phyloP scores from a whole-genome alignment of 2,113 vertebrate genomes.

The Crotalus viridis region DNA sequence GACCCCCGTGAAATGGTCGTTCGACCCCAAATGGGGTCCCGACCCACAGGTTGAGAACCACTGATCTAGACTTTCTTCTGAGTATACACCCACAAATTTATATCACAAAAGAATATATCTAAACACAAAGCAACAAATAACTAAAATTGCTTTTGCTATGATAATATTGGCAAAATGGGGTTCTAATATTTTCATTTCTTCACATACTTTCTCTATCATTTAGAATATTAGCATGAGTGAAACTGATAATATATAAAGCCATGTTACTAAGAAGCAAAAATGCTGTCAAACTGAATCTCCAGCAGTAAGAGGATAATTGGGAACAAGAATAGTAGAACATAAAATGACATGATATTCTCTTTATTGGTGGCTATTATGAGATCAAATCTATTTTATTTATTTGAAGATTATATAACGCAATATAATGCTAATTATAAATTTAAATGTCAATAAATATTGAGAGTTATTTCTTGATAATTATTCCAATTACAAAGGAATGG shows the following conservation, averaged over 20 bases:
- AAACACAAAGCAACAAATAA: constrained; percentile 39
- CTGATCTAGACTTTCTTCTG: not conserved
- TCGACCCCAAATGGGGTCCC: no score
- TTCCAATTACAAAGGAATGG: constrained; percentile 46
- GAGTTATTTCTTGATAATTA: constrained; percentile 21
- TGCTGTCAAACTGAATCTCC: constrained; percentile 61
- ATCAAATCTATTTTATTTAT: constrained; percentile 30
- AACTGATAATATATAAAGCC: constrained; percentile 59
- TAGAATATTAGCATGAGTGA: constrained; percentile 55
- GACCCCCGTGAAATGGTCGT: no score
- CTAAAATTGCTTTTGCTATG: rapidly evolving
- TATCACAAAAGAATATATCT: not conserved
- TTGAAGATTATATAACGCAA: constrained; percentile 20
- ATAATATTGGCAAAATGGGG: not conserved
- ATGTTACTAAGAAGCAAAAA: constrained; percentile 26
- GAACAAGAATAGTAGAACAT: constrained; percentile 57
- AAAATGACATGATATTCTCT: constrained; percentile 19
- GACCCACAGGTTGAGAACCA: no score
- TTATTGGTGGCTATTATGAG: constrained; percentile 11
- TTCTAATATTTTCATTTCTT: not conserved
- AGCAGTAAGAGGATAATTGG: constrained; percentile 61
- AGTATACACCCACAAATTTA: not conserved
- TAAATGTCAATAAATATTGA: constrained; percentile 13
- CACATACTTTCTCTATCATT: constrained; percentile 46
- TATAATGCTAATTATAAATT: constrained; percentile 21